Evolutionary conservation across 2,888 invertebrate genomes (phyloP).

Genomic region (Marasmarcha lunaedactyla): DNA sequence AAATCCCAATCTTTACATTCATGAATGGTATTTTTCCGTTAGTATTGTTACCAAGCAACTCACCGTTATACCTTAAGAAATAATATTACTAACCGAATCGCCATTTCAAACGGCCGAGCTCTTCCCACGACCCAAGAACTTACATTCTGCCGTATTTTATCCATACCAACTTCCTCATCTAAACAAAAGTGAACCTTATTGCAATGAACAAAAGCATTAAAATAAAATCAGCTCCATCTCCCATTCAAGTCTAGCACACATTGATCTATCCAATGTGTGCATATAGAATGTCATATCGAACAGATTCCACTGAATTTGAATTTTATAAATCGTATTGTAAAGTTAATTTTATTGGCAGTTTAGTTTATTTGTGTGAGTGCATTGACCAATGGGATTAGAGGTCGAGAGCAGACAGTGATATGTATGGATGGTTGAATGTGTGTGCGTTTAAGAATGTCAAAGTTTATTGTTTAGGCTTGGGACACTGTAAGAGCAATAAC

Average conservation of each 20-base stretch:
- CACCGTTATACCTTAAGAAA: slow-evolving; percentile 16
- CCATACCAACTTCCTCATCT: slow-evolving; percentile 53
- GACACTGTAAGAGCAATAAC: slow-evolving; percentile 17
- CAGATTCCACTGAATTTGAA: slow-evolving; percentile 12
- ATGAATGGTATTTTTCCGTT: too few relatives aligned
- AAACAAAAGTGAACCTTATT: slow-evolving; percentile 27
- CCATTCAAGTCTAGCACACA: slow-evolving; percentile 56
- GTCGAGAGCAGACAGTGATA: slow-evolving; percentile 61
- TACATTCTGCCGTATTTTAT: slow-evolving; percentile 50
- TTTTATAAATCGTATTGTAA: slow-evolving; percentile 9
- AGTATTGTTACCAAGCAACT: slow-evolving; percentile 45
- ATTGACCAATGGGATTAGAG: slow-evolving; percentile 61
- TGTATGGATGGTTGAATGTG: slow-evolving; percentile 27
- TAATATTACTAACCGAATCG: slow-evolving; percentile 54
- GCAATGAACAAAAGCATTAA: slow-evolving; percentile 22
- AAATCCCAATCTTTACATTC: slow-evolving; percentile 20
- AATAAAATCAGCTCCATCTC: slow-evolving; percentile 25
- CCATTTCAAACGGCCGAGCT: slow-evolving; percentile 20
- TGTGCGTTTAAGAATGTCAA: slow-evolving; percentile 53
- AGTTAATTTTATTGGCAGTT: slow-evolving; percentile 1
- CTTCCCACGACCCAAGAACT: slow-evolving; percentile 61
- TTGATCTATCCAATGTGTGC: slow-evolving; percentile 37
- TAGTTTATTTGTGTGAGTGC: slow-evolving; percentile 30
- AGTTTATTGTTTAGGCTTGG: slow-evolving; percentile 37
- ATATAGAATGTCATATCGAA: slow-evolving; percentile 29